These are phyloP conservation scores for Xenopus laevis DNA, from an alignment of 2,113 vertebrate genomes.

Conservation along the genomic window DNA sequence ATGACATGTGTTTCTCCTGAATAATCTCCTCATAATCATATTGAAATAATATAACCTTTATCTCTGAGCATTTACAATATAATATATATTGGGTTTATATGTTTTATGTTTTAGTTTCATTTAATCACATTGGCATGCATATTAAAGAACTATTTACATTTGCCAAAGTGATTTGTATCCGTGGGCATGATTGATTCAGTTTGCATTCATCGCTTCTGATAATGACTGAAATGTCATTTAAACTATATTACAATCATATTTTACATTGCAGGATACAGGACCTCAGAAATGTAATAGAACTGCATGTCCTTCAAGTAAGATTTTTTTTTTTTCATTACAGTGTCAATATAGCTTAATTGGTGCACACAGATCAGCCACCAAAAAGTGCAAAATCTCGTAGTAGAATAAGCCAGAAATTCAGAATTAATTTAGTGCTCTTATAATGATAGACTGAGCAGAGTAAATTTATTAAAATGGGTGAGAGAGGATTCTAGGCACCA, in stretches of 20 bases:
- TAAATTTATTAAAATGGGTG: too few species aligned
- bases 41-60: conserved; percentile 1
- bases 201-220: not conserved
- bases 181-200: not conserved
- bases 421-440: too few species aligned
- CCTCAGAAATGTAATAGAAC: conserved; percentile 10
- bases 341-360: conserved; percentile 1
- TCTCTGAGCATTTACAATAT: not conserved
- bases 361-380: conserved; percentile 2
- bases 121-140: not conserved
- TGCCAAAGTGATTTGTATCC: not conserved
- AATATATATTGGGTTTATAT: not conserved
- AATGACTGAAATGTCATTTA: conserved; percentile 19
- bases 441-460: too few species aligned
- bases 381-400: conserved; percentile 27
- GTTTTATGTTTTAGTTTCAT: conserved; percentile 2
- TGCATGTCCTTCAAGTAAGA: conserved; percentile 35
- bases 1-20: too few species aligned
- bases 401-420: not conserved
- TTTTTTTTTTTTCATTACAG: conserved; percentile 17
- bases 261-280: conserved; percentile 24
- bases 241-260: conserved; percentile 36
- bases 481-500: too few species aligned
- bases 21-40: not conserved
- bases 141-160: not conserved